These are phyloP conservation scores for Oreocharis arfaki DNA, from an alignment of 2,113 vertebrate genomes.

Conservation along the genomic window DNA sequence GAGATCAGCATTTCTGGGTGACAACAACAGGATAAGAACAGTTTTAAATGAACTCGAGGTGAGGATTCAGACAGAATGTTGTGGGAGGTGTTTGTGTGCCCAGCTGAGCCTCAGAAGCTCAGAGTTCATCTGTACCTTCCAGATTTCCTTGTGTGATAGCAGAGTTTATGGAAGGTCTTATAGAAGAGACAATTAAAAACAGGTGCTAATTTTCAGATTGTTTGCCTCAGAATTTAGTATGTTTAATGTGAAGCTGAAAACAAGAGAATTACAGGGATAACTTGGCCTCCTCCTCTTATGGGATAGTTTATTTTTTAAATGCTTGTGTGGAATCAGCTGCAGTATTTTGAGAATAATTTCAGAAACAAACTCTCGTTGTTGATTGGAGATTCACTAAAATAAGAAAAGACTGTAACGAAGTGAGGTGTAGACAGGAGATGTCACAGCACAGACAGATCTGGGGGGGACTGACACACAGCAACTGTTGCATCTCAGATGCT, in stretches of 20 bases:
- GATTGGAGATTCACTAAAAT: not conserved
- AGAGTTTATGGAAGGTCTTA: not conserved
- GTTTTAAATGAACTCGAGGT: not conserved
- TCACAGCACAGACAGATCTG: not conserved
- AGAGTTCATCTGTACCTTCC: not conserved
- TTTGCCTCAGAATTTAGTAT: not conserved
- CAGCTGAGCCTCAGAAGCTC: not conserved
- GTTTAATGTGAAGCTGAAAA: not conserved
- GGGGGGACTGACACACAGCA: no score
- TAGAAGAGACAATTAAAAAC: not conserved
- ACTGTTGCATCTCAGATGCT: not conserved
- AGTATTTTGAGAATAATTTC: not conserved
- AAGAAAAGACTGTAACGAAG: not conserved
- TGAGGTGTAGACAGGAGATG: not conserved
- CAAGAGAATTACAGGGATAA: not conserved
- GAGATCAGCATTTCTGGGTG: not conserved
- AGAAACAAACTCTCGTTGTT: not conserved
- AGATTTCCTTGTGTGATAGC: not conserved
- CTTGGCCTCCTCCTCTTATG: not conserved
- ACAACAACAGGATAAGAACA: not conserved
- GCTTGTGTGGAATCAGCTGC: not conserved
- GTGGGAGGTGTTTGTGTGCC: not conserved
- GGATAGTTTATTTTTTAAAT: not conserved
- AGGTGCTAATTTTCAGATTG: not conserved
- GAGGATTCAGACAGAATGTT: not conserved